Evolutionary conservation across 2,888 invertebrate genomes (phyloP).

Genomic region (Beris morrisii): DNA sequence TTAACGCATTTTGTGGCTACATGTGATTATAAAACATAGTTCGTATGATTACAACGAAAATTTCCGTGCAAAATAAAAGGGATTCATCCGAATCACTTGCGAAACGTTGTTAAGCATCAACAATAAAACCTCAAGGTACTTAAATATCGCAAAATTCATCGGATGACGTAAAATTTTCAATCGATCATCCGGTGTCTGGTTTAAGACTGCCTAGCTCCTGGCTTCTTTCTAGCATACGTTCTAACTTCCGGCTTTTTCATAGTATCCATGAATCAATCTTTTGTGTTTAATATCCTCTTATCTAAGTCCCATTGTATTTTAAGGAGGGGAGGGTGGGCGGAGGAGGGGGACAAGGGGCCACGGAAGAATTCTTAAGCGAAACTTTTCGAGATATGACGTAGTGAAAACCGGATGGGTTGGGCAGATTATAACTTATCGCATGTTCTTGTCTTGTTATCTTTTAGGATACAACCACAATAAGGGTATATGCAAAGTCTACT

Average conservation of each 20-base stretch:
- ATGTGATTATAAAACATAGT: no score
- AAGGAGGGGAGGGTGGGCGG: constrained; percentile 4
- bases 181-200: constrained; percentile 22
- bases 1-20: no score
- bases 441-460: constrained; percentile 18
- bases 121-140: no score
- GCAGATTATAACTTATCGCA: constrained; percentile 18
- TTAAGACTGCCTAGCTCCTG: neutral
- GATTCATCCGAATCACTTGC: no score
- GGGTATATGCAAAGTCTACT: no score
- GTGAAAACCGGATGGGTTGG: constrained; percentile 18
- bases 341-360: no score
- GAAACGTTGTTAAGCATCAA: no score
- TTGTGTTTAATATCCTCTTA: constrained; percentile 19
- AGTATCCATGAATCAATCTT: constrained; percentile 25
- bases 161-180: constrained; percentile 23
- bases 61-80: no score
- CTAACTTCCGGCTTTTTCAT: constrained; percentile 5
- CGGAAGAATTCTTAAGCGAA: constrained; percentile 5
- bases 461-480: no score
- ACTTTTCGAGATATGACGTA: constrained; percentile 6
- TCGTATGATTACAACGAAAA: no score
- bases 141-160: neutral
- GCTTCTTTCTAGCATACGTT: constrained; percentile 2
- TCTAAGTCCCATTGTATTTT: constrained; percentile 15